phyloP scores from a whole-genome alignment of 2,797 vertebrate species.

The Gymnoscopelus braueri region DNA sequence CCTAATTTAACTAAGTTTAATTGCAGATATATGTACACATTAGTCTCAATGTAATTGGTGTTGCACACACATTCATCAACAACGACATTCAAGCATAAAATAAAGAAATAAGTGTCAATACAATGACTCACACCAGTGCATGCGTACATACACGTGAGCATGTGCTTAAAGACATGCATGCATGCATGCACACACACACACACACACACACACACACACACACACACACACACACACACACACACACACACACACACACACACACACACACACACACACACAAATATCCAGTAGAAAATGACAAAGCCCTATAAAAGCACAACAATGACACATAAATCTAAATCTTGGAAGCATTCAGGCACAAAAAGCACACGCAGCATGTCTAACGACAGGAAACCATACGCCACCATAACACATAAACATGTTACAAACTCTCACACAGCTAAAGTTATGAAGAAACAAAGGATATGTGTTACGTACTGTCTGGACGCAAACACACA shows the following conservation, averaged over 20 bases:
- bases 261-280: conserved; percentile 26
- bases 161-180: too few species aligned
- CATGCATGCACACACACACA: too few species aligned
- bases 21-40: conserved; percentile 56
- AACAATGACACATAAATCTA: conserved; percentile 52
- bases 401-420: conserved; percentile 48
- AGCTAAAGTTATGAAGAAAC: conserved; percentile 39
- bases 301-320: conserved; percentile 49
- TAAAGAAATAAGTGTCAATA: conserved; percentile 34
- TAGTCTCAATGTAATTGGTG: conserved; percentile 48
- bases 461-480: conserved; percentile 20
- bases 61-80: conserved; percentile 54
- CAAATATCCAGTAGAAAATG: conserved; percentile 24
- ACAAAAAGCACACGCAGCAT: conserved; percentile 13
- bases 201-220: conserved; percentile 4
- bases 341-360: conserved; percentile 47
- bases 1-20: conserved; percentile 52
- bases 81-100: conserved; percentile 57
- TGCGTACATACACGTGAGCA: too few species aligned
- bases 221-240: neutral
- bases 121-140: neutral
- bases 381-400: conserved; percentile 30
- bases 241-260: conserved; percentile 6
- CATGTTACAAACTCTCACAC: conserved; percentile 63
- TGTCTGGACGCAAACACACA: neutral